phyloP scores from a whole-genome alignment of 2,888 invertebrate species.

The Pollenia amentaria region DNA sequence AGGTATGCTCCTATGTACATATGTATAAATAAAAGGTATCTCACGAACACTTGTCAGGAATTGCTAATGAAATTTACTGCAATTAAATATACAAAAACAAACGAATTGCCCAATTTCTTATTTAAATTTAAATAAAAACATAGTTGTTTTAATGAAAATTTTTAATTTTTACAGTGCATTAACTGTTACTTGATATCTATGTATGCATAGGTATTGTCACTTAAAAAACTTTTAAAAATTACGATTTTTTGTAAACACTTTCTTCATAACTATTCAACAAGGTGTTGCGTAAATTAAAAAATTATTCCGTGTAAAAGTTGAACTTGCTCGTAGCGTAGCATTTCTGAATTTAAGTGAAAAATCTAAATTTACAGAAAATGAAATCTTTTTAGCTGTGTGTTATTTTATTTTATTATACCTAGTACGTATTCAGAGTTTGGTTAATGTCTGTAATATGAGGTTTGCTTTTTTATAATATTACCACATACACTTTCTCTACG shows the following conservation, averaged over 20 bases:
- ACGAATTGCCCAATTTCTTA: too few species aligned
- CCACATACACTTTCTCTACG: conserved; percentile 70
- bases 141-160: too few species aligned
- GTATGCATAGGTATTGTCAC: too few species aligned
- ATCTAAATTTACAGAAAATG: conserved; percentile 75
- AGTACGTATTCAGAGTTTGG: conserved; percentile 45
- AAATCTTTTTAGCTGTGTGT: conserved; percentile 68
- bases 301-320: conserved; percentile 58
- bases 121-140: too few species aligned
- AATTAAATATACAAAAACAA: too few species aligned
- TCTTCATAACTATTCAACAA: conserved; percentile 2
- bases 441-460: conserved; percentile 70
- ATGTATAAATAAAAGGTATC: too few species aligned
- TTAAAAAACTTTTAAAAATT: too few species aligned
- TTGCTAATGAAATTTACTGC: too few species aligned
- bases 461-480: conserved; percentile 62
- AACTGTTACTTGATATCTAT: too few species aligned
- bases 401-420: conserved; percentile 33
- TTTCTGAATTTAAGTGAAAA: conserved; percentile 76
- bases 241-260: background rate
- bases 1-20: too few species aligned
- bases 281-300: conserved; percentile 28
- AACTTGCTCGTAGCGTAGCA: conserved; percentile 73
- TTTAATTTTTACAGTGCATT: too few species aligned
- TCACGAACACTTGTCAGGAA: too few species aligned